phyloP scores from a whole-genome alignment of 2,888 invertebrate genomes.

The Camponotus fellah region DNA sequence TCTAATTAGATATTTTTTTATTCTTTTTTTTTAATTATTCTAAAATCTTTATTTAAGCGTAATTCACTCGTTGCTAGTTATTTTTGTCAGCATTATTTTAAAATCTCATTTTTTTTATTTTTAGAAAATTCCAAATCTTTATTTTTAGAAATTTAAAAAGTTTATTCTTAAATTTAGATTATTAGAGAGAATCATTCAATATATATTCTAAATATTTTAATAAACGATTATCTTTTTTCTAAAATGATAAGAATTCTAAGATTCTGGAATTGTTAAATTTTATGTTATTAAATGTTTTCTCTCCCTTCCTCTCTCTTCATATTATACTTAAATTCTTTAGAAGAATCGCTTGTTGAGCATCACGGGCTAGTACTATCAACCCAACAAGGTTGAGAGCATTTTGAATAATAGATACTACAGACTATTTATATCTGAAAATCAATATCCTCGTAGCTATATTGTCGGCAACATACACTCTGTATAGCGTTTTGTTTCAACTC shows the following conservation, averaged over 20 bases:
- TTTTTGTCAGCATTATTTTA: neutral
- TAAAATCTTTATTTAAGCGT: neutral
- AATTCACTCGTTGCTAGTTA: neutral
- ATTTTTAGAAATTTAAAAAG: neutral
- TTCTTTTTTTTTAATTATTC: neutral
- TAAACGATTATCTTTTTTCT: too few relatives aligned
- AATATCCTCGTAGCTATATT: constrained; percentile 79
- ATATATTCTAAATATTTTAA: neutral
- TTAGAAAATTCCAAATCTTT: neutral
- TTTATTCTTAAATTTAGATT: neutral
- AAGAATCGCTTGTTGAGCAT: constrained; percentile 28
- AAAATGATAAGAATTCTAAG: too few relatives aligned
- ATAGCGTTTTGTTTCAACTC: constrained; percentile 42
- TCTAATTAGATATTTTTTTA: neutral
- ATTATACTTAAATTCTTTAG: neutral
- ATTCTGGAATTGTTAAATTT: constrained; percentile 6
- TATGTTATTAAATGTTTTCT: neutral
- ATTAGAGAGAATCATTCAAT: neutral
- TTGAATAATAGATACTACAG: constrained; percentile 85
- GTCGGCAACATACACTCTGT: constrained; percentile 42
- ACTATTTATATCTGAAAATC: constrained; percentile 85
- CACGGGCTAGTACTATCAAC: constrained; percentile 60
- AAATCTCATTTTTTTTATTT: neutral
- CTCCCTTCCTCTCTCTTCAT: neutral
- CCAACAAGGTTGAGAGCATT: constrained; percentile 77